These are phyloP conservation scores for Nasonia oneida DNA, from an alignment of 2,888 invertebrate species.

Conservation along the genomic window DNA sequence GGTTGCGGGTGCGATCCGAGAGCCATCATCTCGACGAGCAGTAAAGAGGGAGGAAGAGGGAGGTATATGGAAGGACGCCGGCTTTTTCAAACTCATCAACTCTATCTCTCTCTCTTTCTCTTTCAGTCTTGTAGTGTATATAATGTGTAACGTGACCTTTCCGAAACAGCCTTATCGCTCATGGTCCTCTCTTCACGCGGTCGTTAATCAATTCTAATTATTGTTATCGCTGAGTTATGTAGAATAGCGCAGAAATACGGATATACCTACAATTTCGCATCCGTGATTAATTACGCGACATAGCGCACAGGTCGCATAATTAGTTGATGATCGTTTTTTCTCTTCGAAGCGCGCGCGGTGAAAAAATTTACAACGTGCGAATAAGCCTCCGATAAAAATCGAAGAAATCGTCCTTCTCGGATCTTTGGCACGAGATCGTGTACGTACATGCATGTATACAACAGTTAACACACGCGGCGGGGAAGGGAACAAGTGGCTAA, in stretches of 20 bases:
- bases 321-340: neutral
- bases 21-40: slow-evolving; percentile 56
- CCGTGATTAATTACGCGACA: neutral
- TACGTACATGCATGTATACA: neutral
- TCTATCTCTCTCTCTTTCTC: neutral
- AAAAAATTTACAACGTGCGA: neutral
- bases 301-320: neutral
- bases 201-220: slow-evolving; percentile 51
- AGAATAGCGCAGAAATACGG: neutral
- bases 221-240: neutral
- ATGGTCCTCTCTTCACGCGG: neutral
- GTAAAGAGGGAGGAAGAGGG: slow-evolving; percentile 11
- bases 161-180: neutral
- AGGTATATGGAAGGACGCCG: slow-evolving; percentile 52
- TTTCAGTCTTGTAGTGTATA: neutral
- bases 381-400: slow-evolving; percentile 7
- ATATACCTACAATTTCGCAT: neutral
- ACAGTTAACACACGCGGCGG: neutral
- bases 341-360: neutral
- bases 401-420: neutral
- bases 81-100: slow-evolving; percentile 50
- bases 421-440: neutral
- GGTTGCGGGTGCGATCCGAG: slow-evolving; percentile 68
- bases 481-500: slow-evolving; percentile 15
- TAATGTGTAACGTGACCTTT: slow-evolving; percentile 35